Base-by-base conservation (phyloP, 2,797 vertebrate genomes). In the Gila robusta region DNA sequence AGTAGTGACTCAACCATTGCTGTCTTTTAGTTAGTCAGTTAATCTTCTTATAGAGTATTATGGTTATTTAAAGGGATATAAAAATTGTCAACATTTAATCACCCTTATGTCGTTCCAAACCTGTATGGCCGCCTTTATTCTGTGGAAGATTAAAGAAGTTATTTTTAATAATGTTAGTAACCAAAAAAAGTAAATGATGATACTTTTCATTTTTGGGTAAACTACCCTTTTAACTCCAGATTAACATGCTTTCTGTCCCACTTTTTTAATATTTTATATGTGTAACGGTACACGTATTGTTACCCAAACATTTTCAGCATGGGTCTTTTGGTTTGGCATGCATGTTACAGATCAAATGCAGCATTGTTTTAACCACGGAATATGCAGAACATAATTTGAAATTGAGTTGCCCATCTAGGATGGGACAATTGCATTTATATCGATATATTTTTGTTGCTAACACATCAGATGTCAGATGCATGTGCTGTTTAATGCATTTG, bases 1-100 rank as follows among this genome's bases (percentile, higher is more conserved):
- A 69, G 41, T 49, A 74, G 44, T 71, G 69, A 81, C 16, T 87
- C 69, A 82, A 49, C 59, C 49, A 82, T 54, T 84, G 23, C 47
- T 41, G 28, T 28, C 32, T 32, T 9, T 69, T 81, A 62, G 37
- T n/a, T n/a, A 28, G 73, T 83, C 54, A 28, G 71, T 87, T 85
- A 28, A 59, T 37, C 66, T 73, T 64, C 70, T 81, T 66, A n/a
- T 49, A 47, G 19, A 52, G 44, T 21, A 52, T 11, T 6, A 56
- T 54, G 73, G 32, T 37, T 56, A 5, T 76, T 35, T 76, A 35
- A 76, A 77, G 32, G 32, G 49, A 23, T 37, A 16, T 32, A 1
- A 32, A 66, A 16, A 66, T 16, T 14, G 2, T 52, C 73, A 2
- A 35, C 10, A 35, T 76, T 76, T 54, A 76, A 21, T 54, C 19